These are phyloP conservation scores for Sebastes trivittatus DNA, from an alignment of 2,797 vertebrate genomes.

Conservation along the genomic window DNA sequence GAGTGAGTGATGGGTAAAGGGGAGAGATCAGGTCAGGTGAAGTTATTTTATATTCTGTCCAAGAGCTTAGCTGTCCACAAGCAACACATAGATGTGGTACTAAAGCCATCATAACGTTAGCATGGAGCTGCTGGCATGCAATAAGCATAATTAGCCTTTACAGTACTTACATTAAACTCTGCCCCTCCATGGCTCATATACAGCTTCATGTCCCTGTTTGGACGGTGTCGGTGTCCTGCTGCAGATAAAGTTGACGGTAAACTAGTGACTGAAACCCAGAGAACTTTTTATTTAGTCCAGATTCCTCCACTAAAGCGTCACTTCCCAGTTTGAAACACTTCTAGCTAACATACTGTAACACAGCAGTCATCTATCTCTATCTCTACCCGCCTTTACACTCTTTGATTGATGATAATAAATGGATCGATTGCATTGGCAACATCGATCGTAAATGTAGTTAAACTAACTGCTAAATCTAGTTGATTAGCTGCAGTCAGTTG, in stretches of 20 bases:
- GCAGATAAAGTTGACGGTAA: constrained; percentile 16
- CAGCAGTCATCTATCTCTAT: no score
- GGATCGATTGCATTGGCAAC: not conserved
- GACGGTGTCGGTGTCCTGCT: not conserved
- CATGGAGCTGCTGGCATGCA: constrained; percentile 2
- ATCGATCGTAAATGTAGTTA: not conserved
- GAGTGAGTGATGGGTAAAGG: not conserved
- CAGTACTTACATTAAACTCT: constrained; percentile 53
- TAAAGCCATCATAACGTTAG: not conserved
- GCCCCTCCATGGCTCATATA: constrained; percentile 13
- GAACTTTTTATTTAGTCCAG: not conserved
- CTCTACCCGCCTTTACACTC: not conserved
- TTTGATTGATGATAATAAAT: not conserved
- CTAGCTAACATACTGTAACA: constrained; percentile 17
- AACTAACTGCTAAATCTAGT: not conserved
- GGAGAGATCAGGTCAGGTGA: not conserved
- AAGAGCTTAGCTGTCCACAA: not conserved
- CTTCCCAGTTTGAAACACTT: constrained; percentile 33
- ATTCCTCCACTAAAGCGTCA: constrained; percentile 53
- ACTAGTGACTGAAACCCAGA: not conserved
- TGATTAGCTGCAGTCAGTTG: not conserved
- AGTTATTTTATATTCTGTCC: not conserved
- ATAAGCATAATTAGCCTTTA: not conserved
- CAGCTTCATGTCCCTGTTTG: constrained; percentile 21
- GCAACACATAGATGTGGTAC: no score